Percentiles rank a stretch among this genome's conserved stretches.
Evolutionary conservation across 2,797 vertebrate genomes (phyloP).

Genomic region (Pelodytes ibericus): DNA sequence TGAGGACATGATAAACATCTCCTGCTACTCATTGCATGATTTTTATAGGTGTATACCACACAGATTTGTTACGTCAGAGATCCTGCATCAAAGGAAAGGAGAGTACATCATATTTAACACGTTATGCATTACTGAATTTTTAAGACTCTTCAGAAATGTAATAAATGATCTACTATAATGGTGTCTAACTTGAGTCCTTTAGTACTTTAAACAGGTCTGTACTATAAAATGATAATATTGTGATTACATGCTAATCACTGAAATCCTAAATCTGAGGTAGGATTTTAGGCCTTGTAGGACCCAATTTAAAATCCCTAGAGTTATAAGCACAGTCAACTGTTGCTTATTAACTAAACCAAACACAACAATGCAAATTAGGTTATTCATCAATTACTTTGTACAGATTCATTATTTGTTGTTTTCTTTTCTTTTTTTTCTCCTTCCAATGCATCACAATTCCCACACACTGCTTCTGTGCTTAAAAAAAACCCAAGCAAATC

Average conservation of each 20-base stretch:
- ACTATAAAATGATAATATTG: neutral
- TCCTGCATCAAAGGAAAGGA: too few relatives aligned
- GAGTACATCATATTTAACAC: neutral
- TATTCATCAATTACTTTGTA: slow-evolving; percentile 40
- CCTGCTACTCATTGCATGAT: too few relatives aligned
- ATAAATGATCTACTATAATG: neutral
- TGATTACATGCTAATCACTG: neutral
- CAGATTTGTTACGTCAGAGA: too few relatives aligned
- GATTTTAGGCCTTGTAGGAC: neutral
- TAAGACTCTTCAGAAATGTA: neutral
- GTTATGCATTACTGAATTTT: neutral
- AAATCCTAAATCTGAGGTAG: neutral
- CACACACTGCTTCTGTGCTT: slow-evolving; percentile 42
- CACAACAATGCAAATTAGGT: slow-evolving; percentile 39
- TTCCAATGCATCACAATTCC: slow-evolving; percentile 44
- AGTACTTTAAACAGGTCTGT: too few relatives aligned
- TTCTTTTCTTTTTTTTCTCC: too few relatives aligned
- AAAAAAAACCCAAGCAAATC: slow-evolving; percentile 16
- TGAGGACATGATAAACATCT: too few relatives aligned
- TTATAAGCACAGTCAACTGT: slow-evolving; percentile 38
- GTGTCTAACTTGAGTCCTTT: neutral
- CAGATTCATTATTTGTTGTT: slow-evolving; percentile 49
- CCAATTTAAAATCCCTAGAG: neutral
- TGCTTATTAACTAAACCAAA: slow-evolving; percentile 15
- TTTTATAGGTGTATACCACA: too few relatives aligned